Evolutionary conservation across 2,797 vertebrate species (phyloP), one percentile per base, ranked within the genome.

Genomic region (Enteromius anoplus): DNA sequence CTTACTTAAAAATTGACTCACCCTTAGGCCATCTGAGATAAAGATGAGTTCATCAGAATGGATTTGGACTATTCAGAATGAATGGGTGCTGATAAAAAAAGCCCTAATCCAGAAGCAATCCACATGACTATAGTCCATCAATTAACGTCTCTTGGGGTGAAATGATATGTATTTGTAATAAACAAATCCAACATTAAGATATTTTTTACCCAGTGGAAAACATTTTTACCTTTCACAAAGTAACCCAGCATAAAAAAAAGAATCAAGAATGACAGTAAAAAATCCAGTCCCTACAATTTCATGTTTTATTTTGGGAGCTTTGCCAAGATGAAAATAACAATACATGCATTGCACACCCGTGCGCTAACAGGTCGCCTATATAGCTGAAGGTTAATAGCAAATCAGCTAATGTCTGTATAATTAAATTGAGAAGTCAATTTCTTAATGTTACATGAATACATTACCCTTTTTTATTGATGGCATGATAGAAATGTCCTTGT

Each of bases 381-480:
- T 8, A 65, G 23, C 64, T 83, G 64, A 68, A 37, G 64, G 23
- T 47, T 45, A 70, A 68, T 55, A 60, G 71, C n/a, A 55, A 37
- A 68, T n/a, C 21, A 21, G 21, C 34, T 58, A 32, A 19, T 69
- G 62, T 45, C 42, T 23, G 19, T 26, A 34, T 58, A 77, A 83
- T 70, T 14, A 49, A n/a, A 76, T 58, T 83, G 34, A 77, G 19
- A 69, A 76, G 64, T 23, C 58, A 75, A 58, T 55, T 6, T 76
- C 72, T 11, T 76, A 45, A 76, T 34, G 62, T 47, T 45, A 29
- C 34, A 76, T 21, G 3, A 45, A 19, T 34, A n/a, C 51, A 40
- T 21, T 21, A 65, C 69, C 14, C 11, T 37, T 81, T 26, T 17
- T 4, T 53, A 2, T 37, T 37, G 5, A 66, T 32, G 42, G 12